Percentiles rank a stretch among this genome's conserved stretches.
Conservation (phyloP, 2,797 vertebrate genomes). For the Gymnopithys bicolor region DNA sequence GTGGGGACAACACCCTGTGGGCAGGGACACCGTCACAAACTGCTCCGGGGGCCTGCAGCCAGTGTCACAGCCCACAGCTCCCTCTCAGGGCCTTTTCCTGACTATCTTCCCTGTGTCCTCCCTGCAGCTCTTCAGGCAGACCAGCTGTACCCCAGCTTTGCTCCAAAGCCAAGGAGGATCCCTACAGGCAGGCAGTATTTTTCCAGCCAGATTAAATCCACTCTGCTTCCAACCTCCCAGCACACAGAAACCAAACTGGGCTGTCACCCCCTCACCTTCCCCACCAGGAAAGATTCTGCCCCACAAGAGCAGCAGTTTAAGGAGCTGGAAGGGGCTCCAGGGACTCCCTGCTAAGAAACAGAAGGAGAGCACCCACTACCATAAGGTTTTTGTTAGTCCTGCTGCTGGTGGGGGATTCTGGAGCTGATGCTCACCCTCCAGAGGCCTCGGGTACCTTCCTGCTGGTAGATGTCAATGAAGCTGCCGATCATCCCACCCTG, state of each 20-base stretch:
- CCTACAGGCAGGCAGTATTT: accelerated
- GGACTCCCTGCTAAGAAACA: not conserved
- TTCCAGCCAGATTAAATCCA: not conserved
- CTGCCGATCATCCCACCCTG: constrained; percentile 97
- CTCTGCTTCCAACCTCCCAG: not conserved
- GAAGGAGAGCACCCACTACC: not conserved
- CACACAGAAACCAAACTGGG: accelerated
- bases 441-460: constrained; percentile 91
- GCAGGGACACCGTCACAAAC: not conserved
- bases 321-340: not conserved
- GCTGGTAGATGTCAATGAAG: constrained; percentile 97
- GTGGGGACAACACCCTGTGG: constrained; percentile 93
- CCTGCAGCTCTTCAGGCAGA: not conserved
- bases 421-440: constrained; percentile 87
- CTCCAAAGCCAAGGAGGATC: not conserved
- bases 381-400: not conserved
- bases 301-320: not conserved
- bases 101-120: accelerated
- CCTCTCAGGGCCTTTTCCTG: too few relatives aligned
- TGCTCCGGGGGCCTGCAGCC: not conserved
- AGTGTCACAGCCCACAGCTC: not conserved
- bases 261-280: not conserved
- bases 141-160: not conserved
- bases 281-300: not conserved
- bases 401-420: not conserved